These are phyloP conservation scores for Pterophyllum scalare DNA, from an alignment of 2,113 vertebrate species.

Conservation along the genomic window DNA sequence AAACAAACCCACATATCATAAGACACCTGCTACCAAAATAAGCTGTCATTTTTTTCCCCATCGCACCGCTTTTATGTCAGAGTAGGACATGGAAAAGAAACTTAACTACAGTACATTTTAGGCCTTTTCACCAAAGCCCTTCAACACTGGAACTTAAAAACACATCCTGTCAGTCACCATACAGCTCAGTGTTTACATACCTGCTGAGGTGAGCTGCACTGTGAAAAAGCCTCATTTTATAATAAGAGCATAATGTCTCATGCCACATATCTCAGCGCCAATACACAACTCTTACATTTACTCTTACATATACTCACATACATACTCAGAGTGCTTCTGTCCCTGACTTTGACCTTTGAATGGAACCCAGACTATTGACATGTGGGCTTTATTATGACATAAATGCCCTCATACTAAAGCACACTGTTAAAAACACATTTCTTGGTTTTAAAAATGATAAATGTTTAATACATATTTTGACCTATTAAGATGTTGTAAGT, in stretches of 20 bases:
- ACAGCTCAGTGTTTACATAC: background rate
- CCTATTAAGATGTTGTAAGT: background rate
- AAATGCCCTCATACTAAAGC: background rate
- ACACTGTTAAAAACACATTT: background rate
- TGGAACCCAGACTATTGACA: background rate
- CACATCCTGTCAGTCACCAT: background rate
- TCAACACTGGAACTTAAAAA: background rate
- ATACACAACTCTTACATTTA: background rate
- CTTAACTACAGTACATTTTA: background rate
- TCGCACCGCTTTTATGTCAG: background rate
- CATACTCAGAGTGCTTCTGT: background rate
- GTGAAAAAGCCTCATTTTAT: background rate
- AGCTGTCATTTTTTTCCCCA: background rate
- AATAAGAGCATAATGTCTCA: background rate
- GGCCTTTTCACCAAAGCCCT: constrained; percentile 12
- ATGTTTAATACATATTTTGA: background rate
- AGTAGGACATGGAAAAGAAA: background rate
- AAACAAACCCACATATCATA: background rate
- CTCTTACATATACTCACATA: too few relatives aligned
- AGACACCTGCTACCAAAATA: background rate
- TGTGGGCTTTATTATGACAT: background rate
- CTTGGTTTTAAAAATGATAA: too few relatives aligned
- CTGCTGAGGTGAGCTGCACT: background rate
- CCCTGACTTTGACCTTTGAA: background rate
- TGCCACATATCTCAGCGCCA: background rate